A percentile compares a stretch with the other conserved stretches of the same genome.
Conservation (phyloP, 2,113 vertebrate species). For the Podarcis raffonei region DNA sequence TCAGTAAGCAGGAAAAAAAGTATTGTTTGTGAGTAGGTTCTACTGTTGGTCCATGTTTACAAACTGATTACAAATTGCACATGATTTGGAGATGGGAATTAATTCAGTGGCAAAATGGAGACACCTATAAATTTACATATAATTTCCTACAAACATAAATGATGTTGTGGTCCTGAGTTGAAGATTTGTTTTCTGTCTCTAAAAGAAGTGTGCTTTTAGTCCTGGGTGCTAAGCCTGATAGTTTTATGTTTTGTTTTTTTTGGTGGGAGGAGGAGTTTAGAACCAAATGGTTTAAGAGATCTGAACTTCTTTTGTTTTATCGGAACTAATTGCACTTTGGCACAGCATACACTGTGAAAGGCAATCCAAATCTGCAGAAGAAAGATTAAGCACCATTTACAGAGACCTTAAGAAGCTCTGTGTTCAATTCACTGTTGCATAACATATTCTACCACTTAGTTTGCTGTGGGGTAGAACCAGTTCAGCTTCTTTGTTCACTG, state of each 20-base stretch:
- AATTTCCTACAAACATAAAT: background rate
- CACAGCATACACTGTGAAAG: background rate
- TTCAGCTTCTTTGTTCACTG: slow-evolving; percentile 1
- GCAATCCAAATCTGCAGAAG: slow-evolving; percentile 32
- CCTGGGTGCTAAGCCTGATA: slow-evolving; percentile 7
- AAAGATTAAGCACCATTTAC: slow-evolving; percentile 11
- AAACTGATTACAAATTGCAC: slow-evolving; percentile 9
- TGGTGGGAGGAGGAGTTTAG: background rate
- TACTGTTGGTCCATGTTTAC: slow-evolving; percentile 62
- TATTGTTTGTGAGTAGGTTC: slow-evolving; percentile 56
- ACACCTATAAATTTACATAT: background rate
- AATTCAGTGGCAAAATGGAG: background rate
- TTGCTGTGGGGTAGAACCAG: background rate
- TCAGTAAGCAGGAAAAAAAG: slow-evolving; percentile 56
- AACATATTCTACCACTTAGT: background rate
- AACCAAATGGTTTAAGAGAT: slow-evolving; percentile 31
- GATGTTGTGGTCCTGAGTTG: background rate
- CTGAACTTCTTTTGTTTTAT: background rate
- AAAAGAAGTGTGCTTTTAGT: slow-evolving; percentile 26
- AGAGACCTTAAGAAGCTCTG: background rate
- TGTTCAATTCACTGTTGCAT: accelerated
- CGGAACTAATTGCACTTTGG: slow-evolving; percentile 8
- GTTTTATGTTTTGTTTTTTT: background rate
- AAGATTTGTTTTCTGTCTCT: background rate
- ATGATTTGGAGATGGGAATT: slow-evolving; percentile 1